Percentiles rank a stretch among this genome's conserved stretches.
Evolutionary conservation across 2,113 vertebrate genomes (phyloP).

Genomic region (Megaceryle torquata): DNA sequence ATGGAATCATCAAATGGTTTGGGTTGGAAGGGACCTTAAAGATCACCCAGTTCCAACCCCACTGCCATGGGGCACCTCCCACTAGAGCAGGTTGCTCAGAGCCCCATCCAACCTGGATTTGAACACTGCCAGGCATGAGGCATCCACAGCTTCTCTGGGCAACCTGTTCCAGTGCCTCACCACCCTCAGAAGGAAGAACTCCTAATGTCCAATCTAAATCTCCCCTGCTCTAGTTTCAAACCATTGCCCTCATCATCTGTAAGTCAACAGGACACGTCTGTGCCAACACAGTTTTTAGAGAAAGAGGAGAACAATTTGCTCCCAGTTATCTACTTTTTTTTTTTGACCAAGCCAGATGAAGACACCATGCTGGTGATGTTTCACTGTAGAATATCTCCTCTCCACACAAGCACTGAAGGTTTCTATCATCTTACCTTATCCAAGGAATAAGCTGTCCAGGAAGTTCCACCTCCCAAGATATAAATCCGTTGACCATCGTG

Average conservation of each 20-base stretch:
- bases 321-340: not conserved
- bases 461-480: slow-evolving; percentile 95
- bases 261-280: not conserved
- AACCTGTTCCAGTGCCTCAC: no score
- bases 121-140: no score
- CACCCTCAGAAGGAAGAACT: no score
- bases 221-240: no score
- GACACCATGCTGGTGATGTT: not conserved
- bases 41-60: no score
- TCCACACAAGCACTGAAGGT: not conserved
- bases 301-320: not conserved
- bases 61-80: no score
- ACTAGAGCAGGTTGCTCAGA: no score
- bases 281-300: not conserved
- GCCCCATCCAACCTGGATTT: no score
- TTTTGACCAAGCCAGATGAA: not conserved
- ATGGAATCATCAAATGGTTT: no score
- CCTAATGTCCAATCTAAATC: no score
- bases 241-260: not conserved
- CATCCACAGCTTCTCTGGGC: no score
- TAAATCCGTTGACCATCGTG: slow-evolving; percentile 95
- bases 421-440: slow-evolving; percentile 83
- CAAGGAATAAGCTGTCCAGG: slow-evolving; percentile 96
- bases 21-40: no score
- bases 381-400: not conserved